A percentile compares a stretch with the other conserved stretches of the same genome.
phyloP scores from a whole-genome alignment of 2,113 vertebrate genomes.

The Rhombomys opimus region DNA sequence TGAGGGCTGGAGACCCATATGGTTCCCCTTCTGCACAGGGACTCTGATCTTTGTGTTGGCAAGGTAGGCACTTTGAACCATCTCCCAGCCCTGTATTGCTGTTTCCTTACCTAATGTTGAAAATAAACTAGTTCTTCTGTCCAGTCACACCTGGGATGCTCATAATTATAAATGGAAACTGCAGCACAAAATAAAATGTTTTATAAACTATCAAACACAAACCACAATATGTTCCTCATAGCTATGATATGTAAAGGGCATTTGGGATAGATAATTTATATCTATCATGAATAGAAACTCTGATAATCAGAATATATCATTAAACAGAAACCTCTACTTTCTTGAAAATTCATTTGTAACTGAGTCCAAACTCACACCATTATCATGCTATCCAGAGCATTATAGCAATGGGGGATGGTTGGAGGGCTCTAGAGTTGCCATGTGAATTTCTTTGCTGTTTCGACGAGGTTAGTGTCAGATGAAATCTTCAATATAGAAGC shows the following conservation, averaged over 20 bases:
- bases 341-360: conserved; percentile 24
- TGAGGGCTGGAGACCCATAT: not conserved
- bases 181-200: not conserved
- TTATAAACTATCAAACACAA: conserved; percentile 18
- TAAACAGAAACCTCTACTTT: conserved; percentile 34
- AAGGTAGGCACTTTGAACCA: not conserved
- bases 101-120: not conserved
- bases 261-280: conserved; percentile 10
- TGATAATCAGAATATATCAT: not conserved
- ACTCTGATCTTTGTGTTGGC: not conserved
- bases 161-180: not conserved
- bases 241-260: not conserved
- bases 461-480: not conserved
- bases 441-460: not conserved
- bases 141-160: not conserved
- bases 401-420: not conserved
- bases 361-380: not conserved
- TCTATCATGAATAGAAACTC: not conserved
- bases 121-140: not conserved
- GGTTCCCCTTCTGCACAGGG: not conserved
- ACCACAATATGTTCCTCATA: not conserved
- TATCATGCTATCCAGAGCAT: not conserved
- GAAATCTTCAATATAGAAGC: not conserved
- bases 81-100: not conserved
- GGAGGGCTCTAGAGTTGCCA: not conserved